Conservation (phyloP, 2,113 vertebrate species). For the Larimichthys crocea region DNA sequence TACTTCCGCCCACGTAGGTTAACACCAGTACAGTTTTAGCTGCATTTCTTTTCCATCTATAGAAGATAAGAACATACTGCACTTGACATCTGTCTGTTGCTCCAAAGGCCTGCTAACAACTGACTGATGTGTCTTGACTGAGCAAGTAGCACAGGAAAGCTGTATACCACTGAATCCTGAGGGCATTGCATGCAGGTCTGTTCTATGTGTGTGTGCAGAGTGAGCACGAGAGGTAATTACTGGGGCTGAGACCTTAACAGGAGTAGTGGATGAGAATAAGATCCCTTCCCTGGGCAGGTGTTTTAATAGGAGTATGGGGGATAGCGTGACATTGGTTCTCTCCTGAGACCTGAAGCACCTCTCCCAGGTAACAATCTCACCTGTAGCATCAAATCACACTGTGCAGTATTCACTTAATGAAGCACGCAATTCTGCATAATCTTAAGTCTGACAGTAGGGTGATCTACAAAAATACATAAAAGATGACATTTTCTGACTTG, state of each 20-base stretch:
- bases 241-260: constrained; percentile 61
- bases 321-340: constrained; percentile 75
- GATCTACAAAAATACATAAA: constrained; percentile 48
- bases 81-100: constrained; percentile 16
- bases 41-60: constrained; percentile 10
- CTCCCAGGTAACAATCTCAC: constrained; percentile 72
- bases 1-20: not conserved
- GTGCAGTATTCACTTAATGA: constrained; percentile 63
- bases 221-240: constrained; percentile 69
- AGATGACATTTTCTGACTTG: constrained; percentile 42
- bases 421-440: constrained; percentile 53
- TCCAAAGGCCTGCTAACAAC: constrained; percentile 26
- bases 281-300: constrained; percentile 62
- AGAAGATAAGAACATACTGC: not conserved
- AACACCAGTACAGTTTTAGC: not conserved
- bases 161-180: constrained; percentile 20
- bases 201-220: constrained; percentile 44
- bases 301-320: constrained; percentile 78
- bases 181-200: constrained; percentile 58
- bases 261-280: constrained; percentile 60
- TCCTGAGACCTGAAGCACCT: constrained; percentile 55
- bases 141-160: constrained; percentile 18
- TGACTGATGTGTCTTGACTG: constrained; percentile 43
- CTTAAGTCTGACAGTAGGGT: constrained; percentile 23
- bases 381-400: constrained; percentile 45